Evolutionary conservation across 2,888 invertebrate genomes (phyloP).

Genomic region (Esperia sulphurella): DNA sequence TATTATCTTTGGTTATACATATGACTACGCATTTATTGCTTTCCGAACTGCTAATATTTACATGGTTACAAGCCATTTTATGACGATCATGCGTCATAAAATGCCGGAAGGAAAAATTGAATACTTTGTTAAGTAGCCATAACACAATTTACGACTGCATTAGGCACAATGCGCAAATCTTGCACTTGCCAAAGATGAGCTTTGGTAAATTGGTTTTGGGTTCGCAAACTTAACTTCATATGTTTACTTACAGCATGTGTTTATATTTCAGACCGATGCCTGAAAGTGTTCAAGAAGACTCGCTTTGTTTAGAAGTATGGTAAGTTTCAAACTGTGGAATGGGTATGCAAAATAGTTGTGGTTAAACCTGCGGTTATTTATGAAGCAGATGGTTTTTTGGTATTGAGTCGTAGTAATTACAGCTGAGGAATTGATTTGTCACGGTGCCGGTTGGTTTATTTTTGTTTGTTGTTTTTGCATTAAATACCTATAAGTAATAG

Average conservation of each 20-base stretch:
- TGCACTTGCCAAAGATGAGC: background rate
- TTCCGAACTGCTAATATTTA: too few relatives aligned
- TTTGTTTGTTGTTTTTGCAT: background rate
- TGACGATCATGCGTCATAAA: too few relatives aligned
- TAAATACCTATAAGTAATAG: too few relatives aligned
- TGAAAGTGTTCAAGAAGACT: slow-evolving; percentile 85
- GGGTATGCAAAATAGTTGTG: too few relatives aligned
- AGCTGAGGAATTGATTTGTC: too few relatives aligned
- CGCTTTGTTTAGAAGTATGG: slow-evolving; percentile 90
- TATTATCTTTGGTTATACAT: too few relatives aligned
- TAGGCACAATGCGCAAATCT: slow-evolving; percentile 9
- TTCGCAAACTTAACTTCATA: background rate
- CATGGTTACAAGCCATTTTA: too few relatives aligned
- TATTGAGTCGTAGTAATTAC: too few relatives aligned
- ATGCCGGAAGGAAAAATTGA: too few relatives aligned
- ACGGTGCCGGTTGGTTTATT: background rate
- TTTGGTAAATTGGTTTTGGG: background rate
- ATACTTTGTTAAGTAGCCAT: background rate
- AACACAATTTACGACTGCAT: slow-evolving; percentile 14
- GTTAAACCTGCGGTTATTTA: too few relatives aligned
- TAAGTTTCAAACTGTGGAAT: slow-evolving; percentile 67
- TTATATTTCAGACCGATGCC: slow-evolving; percentile 82
- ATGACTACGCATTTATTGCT: too few relatives aligned
- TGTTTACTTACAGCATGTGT: slow-evolving; percentile 10
- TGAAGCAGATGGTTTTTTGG: too few relatives aligned